Evolutionary conservation across 1,140 invertebrate genomes (phyloP), one percentile per base, ranked within the genome.

Genomic region (Galendromus occidentalis): DNA sequence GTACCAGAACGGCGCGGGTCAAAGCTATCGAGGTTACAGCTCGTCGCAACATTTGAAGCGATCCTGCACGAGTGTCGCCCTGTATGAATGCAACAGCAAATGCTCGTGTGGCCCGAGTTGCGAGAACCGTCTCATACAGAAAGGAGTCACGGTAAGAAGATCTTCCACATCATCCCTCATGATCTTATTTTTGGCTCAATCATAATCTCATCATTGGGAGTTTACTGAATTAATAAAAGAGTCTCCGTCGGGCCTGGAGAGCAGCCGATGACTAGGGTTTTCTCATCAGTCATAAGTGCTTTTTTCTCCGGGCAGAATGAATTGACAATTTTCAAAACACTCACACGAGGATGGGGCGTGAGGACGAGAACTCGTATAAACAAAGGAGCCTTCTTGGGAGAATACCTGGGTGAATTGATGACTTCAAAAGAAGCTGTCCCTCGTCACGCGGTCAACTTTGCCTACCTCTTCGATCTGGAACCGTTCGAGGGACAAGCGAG

Each of bases 361-460:
- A 25, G 51, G 25, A 14, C 51, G 22, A 33, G 33, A 25, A 25
- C 25, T 17, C 25, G 33, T 4, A 59, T 59, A 29, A 33, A 25
- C 33, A 25, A 22, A 17, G 51, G 51, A 1, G 33, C 51, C 51
- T 59, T 59, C 9, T 17, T 59, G 17, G 51, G 25, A 17, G 51
- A 59, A 25, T 59, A 59, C 33, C 51, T 59, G n/a, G 51, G 51
- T 33, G 51, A 59, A 25, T 9, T 59, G 2, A 59, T 59, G 51
- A 59, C 51, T 22, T 29, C 25, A 17, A 33, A 25, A 29, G 51
- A 59, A 59, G 51, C 51, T 5, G 51, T 59, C 25, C 33, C 51
- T 2, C 51, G 51, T 25, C 51, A 59, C 20, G 17, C 51, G 1
- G 51, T 59, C 2, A 59, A 59, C 33, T 59, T 59, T 33, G 25